A percentile compares a stretch with the other conserved stretches of the same genome.
Evolutionary conservation across 2,888 invertebrate genomes (phyloP).

Genomic region (Tribolium freemani): DNA sequence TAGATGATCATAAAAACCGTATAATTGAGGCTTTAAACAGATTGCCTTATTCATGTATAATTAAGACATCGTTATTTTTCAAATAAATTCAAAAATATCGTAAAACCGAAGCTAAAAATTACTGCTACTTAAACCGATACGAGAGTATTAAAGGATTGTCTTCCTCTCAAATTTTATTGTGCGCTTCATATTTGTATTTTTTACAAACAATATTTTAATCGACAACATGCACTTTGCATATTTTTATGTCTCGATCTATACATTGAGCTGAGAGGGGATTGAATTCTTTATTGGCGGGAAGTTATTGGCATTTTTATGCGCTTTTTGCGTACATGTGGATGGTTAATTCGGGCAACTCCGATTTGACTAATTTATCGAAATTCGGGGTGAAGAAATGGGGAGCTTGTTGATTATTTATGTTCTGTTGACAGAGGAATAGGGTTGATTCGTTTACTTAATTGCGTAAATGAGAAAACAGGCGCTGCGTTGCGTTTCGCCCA

Average conservation of each 20-base stretch:
- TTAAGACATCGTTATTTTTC: neutral
- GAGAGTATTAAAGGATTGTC: neutral
- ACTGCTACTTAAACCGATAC: neutral
- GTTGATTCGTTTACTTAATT: constrained; percentile 4
- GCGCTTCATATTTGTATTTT: neutral
- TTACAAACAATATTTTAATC: no score
- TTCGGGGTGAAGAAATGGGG: neutral
- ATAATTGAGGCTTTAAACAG: neutral
- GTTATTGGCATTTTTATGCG: no score
- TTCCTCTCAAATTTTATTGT: neutral
- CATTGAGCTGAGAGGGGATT: no score
- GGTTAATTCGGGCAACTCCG: neutral
- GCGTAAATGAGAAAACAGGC: constrained; percentile 1
- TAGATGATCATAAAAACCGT: neutral
- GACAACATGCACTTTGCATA: no score
- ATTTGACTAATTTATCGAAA: neutral
- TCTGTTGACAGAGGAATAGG: constrained; percentile 10
- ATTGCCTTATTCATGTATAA: neutral
- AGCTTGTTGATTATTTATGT: constrained; percentile 10
- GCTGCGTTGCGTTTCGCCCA: constrained; percentile 14
- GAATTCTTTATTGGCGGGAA: no score
- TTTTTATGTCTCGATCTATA: no score
- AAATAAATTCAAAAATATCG: constrained; percentile 4
- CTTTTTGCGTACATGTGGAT: neutral
- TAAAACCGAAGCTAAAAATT: neutral